Conservation (phyloP, 2,888 invertebrate species). For the Cancer borealis region DNA sequence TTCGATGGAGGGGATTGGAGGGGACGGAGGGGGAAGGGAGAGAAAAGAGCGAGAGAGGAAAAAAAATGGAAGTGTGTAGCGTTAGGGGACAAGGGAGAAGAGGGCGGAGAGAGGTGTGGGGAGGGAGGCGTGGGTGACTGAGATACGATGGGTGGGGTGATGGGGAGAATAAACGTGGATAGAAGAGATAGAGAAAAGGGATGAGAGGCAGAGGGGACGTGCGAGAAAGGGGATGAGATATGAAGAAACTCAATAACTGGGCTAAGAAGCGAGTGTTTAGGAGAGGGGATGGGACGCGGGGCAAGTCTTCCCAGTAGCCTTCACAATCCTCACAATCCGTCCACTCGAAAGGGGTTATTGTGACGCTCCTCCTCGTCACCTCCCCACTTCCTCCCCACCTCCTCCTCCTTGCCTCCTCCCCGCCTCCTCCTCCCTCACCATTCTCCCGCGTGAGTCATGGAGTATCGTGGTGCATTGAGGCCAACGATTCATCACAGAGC, state of each 20-base stretch:
- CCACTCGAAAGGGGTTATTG: slow-evolving; percentile 65
- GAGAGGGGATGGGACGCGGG: background rate
- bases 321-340: slow-evolving; percentile 57
- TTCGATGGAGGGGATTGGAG: background rate
- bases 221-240: slow-evolving; percentile 8
- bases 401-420: background rate
- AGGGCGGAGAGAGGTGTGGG: background rate
- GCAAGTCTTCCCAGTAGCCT: background rate
- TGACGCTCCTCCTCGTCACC: background rate
- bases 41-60: background rate
- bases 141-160: background rate
- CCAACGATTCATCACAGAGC: slow-evolving; percentile 58
- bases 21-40: background rate
- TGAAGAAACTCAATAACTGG: background rate
- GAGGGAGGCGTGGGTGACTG: background rate
- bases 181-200: background rate
- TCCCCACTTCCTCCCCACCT: background rate
- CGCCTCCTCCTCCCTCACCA: slow-evolving; percentile 25
- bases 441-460: slow-evolving; percentile 47
- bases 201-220: background rate
- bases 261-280: slow-evolving; percentile 21
- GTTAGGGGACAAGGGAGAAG: background rate
- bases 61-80: background rate
- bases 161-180: background rate
- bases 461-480: slow-evolving; percentile 64